Conservation (phyloP, 35 echinoderm and acorn worm species). For the Apostichopus japonicus region DNA sequence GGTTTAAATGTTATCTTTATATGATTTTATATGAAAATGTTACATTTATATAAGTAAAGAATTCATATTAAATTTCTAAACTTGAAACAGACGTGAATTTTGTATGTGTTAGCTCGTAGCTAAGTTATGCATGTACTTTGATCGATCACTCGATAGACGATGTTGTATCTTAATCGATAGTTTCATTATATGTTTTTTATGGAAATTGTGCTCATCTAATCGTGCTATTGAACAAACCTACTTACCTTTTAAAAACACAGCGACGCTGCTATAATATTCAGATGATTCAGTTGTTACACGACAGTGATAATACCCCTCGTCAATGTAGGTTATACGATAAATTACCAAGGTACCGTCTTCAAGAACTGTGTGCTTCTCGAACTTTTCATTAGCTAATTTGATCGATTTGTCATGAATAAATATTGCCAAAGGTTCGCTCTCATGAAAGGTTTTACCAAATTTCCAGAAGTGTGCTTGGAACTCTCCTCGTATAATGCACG, state of each 20-base stretch:
- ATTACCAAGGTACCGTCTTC: constrained; percentile 3
- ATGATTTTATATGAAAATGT: no score
- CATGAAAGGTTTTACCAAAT: background rate
- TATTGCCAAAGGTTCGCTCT: background rate
- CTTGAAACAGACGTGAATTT: no score
- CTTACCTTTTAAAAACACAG: background rate
- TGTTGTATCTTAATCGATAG: no score
- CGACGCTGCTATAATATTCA: background rate
- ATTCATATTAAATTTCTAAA: no score
- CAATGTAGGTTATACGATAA: background rate
- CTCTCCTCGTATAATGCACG: background rate
- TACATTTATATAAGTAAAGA: no score
- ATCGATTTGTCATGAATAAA: background rate
- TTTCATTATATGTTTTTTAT: no score
- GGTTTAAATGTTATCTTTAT: no score
- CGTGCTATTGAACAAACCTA: no score
- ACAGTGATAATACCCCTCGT: background rate
- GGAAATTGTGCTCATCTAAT: no score
- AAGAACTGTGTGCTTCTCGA: background rate
- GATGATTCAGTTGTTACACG: background rate
- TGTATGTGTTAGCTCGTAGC: no score
- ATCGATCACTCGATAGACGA: no score
- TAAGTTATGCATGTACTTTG: no score
- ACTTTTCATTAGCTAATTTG: background rate
- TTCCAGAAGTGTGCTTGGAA: constrained; percentile 10